Percentiles rank a stretch among this genome's conserved stretches.
These are phyloP conservation scores for Papilio machaon DNA, from an alignment of 1,140 invertebrate species.

Conservation along the genomic window DNA sequence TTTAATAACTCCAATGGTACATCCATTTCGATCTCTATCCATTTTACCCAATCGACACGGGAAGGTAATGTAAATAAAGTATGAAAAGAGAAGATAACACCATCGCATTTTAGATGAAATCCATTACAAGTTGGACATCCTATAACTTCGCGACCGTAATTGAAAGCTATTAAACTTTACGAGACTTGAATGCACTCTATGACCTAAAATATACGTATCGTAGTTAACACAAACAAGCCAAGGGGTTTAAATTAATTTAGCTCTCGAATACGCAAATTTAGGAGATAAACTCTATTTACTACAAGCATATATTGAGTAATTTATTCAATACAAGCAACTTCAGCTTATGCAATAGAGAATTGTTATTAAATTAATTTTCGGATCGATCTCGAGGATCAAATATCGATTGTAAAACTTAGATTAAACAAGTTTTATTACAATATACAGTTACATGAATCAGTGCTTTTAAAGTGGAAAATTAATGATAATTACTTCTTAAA, in stretches of 20 bases:
- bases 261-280: neutral
- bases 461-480: too few relatives aligned
- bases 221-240: neutral
- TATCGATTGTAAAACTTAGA: too few relatives aligned
- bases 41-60: too few relatives aligned
- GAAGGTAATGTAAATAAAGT: too few relatives aligned
- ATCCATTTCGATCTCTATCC: too few relatives aligned
- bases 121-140: neutral
- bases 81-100: neutral
- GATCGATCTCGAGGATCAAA: too few relatives aligned
- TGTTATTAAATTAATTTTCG: too few relatives aligned
- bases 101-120: neutral
- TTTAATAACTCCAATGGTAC: too few relatives aligned
- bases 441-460: too few relatives aligned
- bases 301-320: neutral
- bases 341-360: neutral
- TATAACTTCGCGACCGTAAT: neutral
- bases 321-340: neutral
- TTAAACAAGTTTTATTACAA: too few relatives aligned
- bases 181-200: neutral
- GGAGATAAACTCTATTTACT: conserved; percentile 4
- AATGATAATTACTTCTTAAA: too few relatives aligned
- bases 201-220: conserved; percentile 20
- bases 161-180: neutral
- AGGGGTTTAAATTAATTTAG: conserved; percentile 7